phyloP scores from a whole-genome alignment of 1,140 invertebrate genomes.

The Solen grandis region DNA sequence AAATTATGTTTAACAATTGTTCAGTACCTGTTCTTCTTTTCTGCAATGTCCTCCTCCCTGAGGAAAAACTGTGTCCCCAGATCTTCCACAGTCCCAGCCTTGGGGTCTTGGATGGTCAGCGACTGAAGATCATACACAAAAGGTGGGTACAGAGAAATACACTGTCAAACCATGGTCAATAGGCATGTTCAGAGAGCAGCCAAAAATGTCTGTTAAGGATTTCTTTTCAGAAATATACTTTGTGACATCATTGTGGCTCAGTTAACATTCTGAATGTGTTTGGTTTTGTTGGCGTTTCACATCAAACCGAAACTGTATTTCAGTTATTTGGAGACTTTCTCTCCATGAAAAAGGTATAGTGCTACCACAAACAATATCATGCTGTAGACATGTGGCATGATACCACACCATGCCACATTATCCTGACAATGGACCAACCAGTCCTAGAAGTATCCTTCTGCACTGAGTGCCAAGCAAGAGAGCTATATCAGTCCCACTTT shows the following conservation, averaged over 20 bases:
- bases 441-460: neutral
- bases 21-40: constrained; percentile 75
- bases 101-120: constrained; percentile 77
- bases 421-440: neutral
- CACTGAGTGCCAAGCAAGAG: neutral
- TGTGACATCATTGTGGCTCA: no score
- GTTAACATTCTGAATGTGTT: no score
- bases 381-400: neutral
- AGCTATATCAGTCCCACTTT: neutral
- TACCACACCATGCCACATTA: neutral
- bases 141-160: no score
- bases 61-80: constrained; percentile 80
- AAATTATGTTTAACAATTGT: no score
- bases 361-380: neutral
- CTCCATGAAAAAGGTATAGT: no score
- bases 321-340: no score
- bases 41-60: constrained; percentile 71
- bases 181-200: no score
- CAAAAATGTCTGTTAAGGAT: no score
- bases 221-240: no score
- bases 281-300: no score
- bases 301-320: no score
- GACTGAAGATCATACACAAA: constrained; percentile 64
- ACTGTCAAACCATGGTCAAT: no score
- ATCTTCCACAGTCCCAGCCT: constrained; percentile 65